Evolutionary conservation across 2,797 vertebrate species (phyloP).

Genomic region (Tapirus indicus): DNA sequence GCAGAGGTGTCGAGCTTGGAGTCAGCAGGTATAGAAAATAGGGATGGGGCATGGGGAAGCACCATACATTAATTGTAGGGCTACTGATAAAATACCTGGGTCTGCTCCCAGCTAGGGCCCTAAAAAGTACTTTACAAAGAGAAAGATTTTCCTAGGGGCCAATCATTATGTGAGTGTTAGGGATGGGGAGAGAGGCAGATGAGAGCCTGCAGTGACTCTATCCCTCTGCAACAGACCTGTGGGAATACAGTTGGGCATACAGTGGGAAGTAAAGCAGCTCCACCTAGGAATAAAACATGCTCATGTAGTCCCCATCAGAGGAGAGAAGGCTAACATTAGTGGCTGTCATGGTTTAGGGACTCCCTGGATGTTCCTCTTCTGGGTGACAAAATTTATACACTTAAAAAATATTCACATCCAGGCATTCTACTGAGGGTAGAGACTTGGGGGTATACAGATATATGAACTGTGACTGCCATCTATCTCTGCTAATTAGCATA

Average conservation of each 20-base stretch:
- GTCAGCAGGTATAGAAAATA: background rate
- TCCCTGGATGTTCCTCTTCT: background rate
- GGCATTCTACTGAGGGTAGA: background rate
- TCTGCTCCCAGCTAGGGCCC: background rate
- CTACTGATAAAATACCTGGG: background rate
- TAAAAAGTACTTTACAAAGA: background rate
- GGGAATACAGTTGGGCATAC: accelerated
- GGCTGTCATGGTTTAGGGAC: background rate
- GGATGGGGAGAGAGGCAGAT: background rate
- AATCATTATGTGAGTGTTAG: background rate
- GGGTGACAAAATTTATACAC: background rate
- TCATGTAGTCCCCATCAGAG: background rate
- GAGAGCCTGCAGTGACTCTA: background rate
- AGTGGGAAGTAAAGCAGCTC: background rate
- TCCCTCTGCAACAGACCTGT: background rate
- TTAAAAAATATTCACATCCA: background rate
- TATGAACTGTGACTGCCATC: background rate
- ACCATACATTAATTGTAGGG: background rate
- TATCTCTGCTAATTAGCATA: background rate
- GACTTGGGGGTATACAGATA: background rate
- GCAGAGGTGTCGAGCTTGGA: background rate
- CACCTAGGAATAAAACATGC: background rate
- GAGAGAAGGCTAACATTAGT: background rate
- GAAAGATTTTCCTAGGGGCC: background rate
- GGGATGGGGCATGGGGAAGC: background rate